Evolutionary conservation across 2,113 vertebrate genomes (phyloP), one percentile per base, ranked within the genome.

Genomic region (Leptobrachium leishanense): DNA sequence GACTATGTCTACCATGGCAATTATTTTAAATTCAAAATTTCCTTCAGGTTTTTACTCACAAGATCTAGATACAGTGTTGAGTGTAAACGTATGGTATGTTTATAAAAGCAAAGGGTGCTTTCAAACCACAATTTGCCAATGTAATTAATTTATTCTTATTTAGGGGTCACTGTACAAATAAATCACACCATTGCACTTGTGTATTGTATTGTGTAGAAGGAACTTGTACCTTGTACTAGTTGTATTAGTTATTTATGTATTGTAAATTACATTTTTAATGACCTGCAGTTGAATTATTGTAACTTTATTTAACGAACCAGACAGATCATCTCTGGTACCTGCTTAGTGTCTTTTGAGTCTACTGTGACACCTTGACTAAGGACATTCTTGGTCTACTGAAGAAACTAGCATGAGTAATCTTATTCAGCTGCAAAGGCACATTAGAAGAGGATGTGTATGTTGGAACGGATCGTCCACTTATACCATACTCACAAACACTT

Each of bases 111-210:
- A 71, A 4, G 42, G 42, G 39, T 13, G n/a, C 43, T 41, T 76
- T 71, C 53, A 57, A 59, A 12, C 46, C n/a, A 9, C 3, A 59
- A 72, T 72, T 15, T 57, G 41, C 46, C 10, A 62, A 13, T 41
- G 15, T 53, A 31, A 9, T 46, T 50, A 62, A 63, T 31, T 70
- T 64, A 50, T 63, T 65, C 67, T n/a, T 43, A 31, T 43, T 44
- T 9, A 31, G 46, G 53, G 67, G 46, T 77, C 70, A 70, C 67
- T 44, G 31, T 67, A 59, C 15, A 62, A 77, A 57, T 54, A 62
- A 77, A 57, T 54, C 67, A 68, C 40, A 59, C 8, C 2, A 41
- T 70, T 77, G 76, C 76, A 77, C 76, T 63, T 77, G 43, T 70
- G 57, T 70, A 77, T 42, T 50, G 41, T 50, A 41, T 54, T 6